These are phyloP conservation scores for Sandelia bainsii DNA, from an alignment of 2,797 vertebrate genomes.

Conservation along the genomic window DNA sequence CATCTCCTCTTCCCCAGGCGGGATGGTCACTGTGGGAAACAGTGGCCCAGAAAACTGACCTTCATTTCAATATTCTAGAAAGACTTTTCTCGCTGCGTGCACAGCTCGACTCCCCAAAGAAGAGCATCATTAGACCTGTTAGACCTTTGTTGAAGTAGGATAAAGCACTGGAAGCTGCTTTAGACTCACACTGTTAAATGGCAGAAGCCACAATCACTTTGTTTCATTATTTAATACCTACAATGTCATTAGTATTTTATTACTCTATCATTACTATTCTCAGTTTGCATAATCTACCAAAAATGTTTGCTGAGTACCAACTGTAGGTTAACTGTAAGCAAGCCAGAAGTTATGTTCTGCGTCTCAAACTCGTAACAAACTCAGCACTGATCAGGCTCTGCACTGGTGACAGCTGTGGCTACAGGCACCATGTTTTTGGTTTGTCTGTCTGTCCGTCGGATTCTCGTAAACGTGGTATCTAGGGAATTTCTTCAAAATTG, in stretches of 20 bases:
- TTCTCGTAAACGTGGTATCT: too few relatives aligned
- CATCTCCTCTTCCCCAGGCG: constrained; percentile 66
- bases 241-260: constrained; percentile 28
- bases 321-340: too few relatives aligned
- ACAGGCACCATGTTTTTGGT: too few relatives aligned
- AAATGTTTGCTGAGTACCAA: neutral
- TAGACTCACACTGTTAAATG: constrained; percentile 33
- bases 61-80: constrained; percentile 71
- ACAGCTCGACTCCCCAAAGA: constrained; percentile 45
- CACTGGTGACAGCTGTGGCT: too few relatives aligned
- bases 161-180: constrained; percentile 23
- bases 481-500: too few relatives aligned
- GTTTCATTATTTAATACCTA: constrained; percentile 36
- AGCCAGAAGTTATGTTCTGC: too few relatives aligned
- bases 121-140: constrained; percentile 51
- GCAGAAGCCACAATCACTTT: constrained; percentile 42
- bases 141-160: constrained; percentile 62
- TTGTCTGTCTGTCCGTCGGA: too few relatives aligned
- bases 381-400: too few relatives aligned
- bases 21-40: constrained; percentile 74
- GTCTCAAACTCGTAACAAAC: too few relatives aligned
- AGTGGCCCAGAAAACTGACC: constrained; percentile 75
- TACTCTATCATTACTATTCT: constrained; percentile 17
- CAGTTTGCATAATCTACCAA: too few relatives aligned
- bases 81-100: constrained; percentile 29